phyloP scores from a whole-genome alignment of 2,113 vertebrate species.

The Stegostoma tigrinum region DNA sequence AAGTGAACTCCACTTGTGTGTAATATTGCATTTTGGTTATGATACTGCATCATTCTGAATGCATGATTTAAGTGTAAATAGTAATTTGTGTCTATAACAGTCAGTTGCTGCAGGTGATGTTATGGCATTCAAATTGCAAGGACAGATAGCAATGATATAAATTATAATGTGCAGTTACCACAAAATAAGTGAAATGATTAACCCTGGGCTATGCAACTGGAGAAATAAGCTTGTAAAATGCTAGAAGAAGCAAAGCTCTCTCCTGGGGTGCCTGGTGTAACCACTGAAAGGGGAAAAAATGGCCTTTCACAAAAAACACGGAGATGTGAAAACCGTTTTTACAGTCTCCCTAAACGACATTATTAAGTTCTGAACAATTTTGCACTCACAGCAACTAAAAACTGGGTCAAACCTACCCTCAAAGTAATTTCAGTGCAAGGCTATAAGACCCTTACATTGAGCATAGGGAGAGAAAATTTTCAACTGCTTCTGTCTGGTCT shows the following conservation, averaged over 20 bases:
- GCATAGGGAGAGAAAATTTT: not conserved
- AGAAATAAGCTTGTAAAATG: constrained; percentile 14
- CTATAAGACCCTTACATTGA: not conserved
- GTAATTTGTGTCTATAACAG: not conserved
- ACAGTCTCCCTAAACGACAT: not conserved
- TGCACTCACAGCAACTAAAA: not conserved
- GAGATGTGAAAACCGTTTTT: not conserved
- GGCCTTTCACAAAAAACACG: not conserved
- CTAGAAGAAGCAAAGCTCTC: not conserved
- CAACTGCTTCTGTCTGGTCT: not conserved
- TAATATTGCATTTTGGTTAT: not conserved
- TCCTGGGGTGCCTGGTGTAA: not conserved
- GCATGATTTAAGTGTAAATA: not conserved
- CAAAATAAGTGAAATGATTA: constrained; percentile 4
- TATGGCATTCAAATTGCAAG: not conserved
- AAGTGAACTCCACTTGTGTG: not conserved
- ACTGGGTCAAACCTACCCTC: not conserved
- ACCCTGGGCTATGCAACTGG: not conserved
- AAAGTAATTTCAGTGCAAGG: not conserved
- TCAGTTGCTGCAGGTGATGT: not conserved
- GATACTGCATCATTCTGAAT: not conserved
- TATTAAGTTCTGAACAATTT: not conserved
- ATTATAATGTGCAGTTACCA: not conserved
- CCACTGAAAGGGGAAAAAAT: not conserved
- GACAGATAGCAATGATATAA: not conserved